Evolutionary conservation across 2,113 vertebrate genomes (phyloP).

Genomic region (Sphaerodactylus townsendi): DNA sequence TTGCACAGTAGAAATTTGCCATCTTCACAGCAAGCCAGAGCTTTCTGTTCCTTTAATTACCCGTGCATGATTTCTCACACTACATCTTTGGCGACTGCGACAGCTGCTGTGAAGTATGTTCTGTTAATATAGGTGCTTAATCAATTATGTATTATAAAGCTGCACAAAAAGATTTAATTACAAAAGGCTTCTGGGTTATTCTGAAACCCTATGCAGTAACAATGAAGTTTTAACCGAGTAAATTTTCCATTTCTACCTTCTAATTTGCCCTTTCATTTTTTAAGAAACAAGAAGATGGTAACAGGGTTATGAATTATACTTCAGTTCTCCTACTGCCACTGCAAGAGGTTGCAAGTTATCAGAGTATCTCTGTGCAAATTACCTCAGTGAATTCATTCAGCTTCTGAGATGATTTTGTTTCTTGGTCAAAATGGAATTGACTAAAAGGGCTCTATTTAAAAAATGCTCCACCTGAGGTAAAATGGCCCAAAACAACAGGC

Average conservation of each 20-base stretch:
- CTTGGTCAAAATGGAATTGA: no score
- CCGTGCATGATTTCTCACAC: constrained; percentile 6
- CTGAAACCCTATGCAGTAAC: background rate
- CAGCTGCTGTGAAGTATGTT: constrained; percentile 10
- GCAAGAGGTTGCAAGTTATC: no score
- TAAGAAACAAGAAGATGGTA: background rate
- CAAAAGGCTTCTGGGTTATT: background rate
- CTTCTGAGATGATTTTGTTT: no score
- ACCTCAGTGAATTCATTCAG: no score
- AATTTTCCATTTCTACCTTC: background rate
- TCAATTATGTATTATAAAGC: constrained; percentile 13
- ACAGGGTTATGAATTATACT: no score
- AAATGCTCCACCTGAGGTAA: no score
- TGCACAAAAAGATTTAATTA: constrained; percentile 3
- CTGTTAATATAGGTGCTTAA: constrained; percentile 8
- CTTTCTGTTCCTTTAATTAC: constrained; percentile 24
- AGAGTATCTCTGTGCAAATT: no score
- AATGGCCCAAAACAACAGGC: no score
- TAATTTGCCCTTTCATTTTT: background rate
- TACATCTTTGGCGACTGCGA: constrained; percentile 2
- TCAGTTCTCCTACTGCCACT: no score
- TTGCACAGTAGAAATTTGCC: constrained; percentile 19
- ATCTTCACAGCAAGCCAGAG: constrained; percentile 20
- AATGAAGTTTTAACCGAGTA: background rate
- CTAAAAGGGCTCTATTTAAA: no score